Percentiles rank a stretch among this genome's conserved stretches.
phyloP scores from a whole-genome alignment of 2,797 vertebrate species.

The Rhinogobio ventralis region DNA sequence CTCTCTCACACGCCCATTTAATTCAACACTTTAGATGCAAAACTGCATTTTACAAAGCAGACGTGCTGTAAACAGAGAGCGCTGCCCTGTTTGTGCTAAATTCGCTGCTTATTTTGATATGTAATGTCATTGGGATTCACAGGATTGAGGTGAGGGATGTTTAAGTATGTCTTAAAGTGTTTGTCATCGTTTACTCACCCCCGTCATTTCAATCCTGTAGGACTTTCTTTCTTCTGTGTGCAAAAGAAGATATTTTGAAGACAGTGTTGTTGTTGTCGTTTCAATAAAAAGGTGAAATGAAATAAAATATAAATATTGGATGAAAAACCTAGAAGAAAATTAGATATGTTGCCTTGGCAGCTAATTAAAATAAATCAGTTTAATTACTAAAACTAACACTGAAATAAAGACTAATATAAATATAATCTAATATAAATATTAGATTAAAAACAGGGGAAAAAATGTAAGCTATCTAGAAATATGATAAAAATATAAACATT shows the following conservation, averaged over 20 bases:
- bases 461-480: not conserved
- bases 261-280: not conserved
- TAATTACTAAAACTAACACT: not conserved
- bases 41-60: not conserved
- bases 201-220: not conserved
- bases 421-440: too few species aligned
- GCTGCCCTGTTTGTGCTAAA: not conserved
- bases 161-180: not conserved
- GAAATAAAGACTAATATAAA: not conserved
- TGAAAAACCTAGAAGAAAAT: not conserved
- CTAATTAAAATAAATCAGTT: not conserved
- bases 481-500: not conserved
- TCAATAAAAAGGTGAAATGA: not conserved
- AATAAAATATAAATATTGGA: not conserved
- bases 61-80: not conserved
- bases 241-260: not conserved
- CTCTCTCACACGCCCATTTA: constrained; percentile 4
- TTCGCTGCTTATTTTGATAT: not conserved
- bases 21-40: not conserved
- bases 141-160: not conserved
- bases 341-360: not conserved
- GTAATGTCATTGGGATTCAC: not conserved
- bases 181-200: too few species aligned
- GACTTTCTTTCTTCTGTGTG: not conserved
- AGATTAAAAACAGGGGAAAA: too few species aligned